Evolutionary conservation across 2,113 vertebrate species (phyloP).

Genomic region (Trematocara macrostoma): DNA sequence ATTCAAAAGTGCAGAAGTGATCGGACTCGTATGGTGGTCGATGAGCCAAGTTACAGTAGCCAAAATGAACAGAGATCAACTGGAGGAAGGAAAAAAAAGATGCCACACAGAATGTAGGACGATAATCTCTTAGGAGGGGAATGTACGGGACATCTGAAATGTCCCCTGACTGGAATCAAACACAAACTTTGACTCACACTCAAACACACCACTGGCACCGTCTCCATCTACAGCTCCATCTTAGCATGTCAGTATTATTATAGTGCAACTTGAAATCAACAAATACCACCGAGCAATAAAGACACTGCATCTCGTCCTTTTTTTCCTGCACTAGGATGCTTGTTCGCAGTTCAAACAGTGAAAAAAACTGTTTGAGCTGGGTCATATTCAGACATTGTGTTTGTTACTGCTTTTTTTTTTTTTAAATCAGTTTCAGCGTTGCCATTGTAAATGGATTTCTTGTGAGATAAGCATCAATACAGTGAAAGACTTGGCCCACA

Average conservation of each 20-base stretch:
- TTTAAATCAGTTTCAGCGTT: not conserved
- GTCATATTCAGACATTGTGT: not conserved
- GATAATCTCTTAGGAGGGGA: slow-evolving; percentile 22
- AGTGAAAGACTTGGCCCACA: not conserved
- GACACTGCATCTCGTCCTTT: slow-evolving; percentile 6
- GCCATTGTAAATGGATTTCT: slow-evolving; percentile 20
- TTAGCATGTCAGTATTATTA: slow-evolving; percentile 61
- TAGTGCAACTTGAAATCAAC: slow-evolving; percentile 27
- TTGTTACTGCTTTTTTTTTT: not conserved
- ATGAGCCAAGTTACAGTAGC: not conserved
- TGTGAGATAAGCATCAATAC: not conserved
- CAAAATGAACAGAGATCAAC: not conserved
- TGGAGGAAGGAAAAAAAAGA: not conserved
- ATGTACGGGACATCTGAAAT: slow-evolving; percentile 4
- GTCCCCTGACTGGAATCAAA: slow-evolving; percentile 6
- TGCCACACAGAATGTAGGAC: slow-evolving; percentile 34
- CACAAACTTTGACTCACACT: not conserved
- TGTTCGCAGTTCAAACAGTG: not conserved
- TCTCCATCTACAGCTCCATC: slow-evolving; percentile 15
- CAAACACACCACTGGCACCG: not conserved
- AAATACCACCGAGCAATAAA: slow-evolving; percentile 62
- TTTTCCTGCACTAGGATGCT: slow-evolving; percentile 1
- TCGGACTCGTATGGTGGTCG: not conserved
- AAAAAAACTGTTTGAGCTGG: slow-evolving; percentile 11
- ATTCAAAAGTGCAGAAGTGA: not conserved